Evolutionary conservation across 2,888 invertebrate species (phyloP).

Genomic region (Xylocampa areola): DNA sequence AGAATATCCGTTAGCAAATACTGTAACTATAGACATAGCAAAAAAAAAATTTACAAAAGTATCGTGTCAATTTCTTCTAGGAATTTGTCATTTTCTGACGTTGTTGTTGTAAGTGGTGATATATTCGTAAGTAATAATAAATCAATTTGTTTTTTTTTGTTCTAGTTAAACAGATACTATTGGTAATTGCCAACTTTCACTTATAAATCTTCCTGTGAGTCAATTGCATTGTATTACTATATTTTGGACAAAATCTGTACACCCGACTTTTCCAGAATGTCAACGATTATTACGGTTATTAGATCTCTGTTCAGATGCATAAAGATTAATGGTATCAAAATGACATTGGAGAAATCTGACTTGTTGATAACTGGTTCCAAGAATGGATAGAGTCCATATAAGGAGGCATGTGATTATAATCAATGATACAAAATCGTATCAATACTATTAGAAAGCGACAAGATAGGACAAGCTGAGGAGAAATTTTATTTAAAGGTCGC

Average conservation of each 20-base stretch:
- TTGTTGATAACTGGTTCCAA: constrained; percentile 4
- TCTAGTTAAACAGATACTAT: no score
- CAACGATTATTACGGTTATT: no score
- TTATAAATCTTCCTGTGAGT: no score
- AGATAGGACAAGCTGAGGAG: neutral
- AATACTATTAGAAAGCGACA: neutral
- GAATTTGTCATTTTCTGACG: constrained; percentile 17
- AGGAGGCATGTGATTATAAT: constrained; percentile 1
- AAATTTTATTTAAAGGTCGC: neutral
- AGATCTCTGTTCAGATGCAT: no score
- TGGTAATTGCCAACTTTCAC: no score
- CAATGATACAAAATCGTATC: neutral
- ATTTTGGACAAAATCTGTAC: no score
- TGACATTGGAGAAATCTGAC: neutral
- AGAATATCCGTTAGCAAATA: constrained; percentile 35
- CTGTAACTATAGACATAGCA: neutral
- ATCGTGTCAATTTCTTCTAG: neutral
- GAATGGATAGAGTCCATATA: neutral
- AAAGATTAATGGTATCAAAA: neutral
- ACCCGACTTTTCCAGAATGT: no score
- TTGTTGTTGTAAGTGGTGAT: constrained; percentile 7
- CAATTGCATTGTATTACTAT: no score
- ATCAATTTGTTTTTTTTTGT: no score
- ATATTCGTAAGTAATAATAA: no score
- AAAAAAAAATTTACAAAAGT: neutral